phyloP scores from a whole-genome alignment of 2,113 vertebrate species.

The Labeo catla region DNA sequence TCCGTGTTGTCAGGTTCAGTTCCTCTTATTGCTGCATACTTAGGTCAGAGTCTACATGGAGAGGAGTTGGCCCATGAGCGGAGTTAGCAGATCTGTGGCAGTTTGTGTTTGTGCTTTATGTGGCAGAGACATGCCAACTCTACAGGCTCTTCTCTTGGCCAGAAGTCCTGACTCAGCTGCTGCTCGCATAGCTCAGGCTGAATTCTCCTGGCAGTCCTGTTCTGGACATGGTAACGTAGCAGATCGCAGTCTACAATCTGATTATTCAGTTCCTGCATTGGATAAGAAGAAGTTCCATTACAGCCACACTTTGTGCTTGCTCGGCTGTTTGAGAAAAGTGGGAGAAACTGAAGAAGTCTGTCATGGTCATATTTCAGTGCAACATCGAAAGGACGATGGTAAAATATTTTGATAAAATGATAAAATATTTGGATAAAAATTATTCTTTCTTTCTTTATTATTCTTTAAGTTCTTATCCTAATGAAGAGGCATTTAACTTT shows the following conservation, averaged over 20 bases:
- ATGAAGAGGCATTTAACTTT: no score
- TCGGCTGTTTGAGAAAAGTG: not conserved
- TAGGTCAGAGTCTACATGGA: conserved; percentile 39
- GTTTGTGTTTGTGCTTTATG: conserved; percentile 52
- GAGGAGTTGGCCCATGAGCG: conserved; percentile 19
- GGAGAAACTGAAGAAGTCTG: not conserved
- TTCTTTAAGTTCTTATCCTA: no score
- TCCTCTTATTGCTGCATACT: conserved; percentile 26
- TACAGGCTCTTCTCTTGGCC: conserved; percentile 67
- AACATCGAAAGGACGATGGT: no score
- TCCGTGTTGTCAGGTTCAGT: conserved; percentile 16
- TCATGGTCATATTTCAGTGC: no score
- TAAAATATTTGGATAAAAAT: no score
- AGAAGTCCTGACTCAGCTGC: conserved; percentile 73
- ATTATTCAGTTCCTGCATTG: not conserved
- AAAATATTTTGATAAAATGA: no score
- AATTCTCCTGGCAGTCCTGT: conserved; percentile 66
- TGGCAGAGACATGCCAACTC: conserved; percentile 69
- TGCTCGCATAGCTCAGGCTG: conserved; percentile 63
- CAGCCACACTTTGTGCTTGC: not conserved
- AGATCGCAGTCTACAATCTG: not conserved
- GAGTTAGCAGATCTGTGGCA: conserved; percentile 45
- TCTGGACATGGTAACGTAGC: not conserved
- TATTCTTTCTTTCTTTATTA: no score
- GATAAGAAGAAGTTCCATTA: not conserved